These are phyloP conservation scores for Drosophila robusta DNA, from an alignment of 2,888 invertebrate species.

Conservation along the genomic window DNA sequence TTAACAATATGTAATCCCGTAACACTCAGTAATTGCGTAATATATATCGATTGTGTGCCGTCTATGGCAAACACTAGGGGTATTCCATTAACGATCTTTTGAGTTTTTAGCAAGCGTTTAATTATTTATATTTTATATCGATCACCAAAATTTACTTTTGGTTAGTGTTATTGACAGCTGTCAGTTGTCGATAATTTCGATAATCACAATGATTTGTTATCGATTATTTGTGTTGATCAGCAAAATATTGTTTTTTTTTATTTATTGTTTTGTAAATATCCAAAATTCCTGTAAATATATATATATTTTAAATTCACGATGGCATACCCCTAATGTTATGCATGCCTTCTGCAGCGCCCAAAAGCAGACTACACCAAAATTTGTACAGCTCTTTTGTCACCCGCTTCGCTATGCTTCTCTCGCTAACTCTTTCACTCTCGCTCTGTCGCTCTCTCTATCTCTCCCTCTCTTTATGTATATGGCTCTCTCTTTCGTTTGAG, in stretches of 20 bases:
- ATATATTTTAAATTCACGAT: neutral
- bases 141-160: too few relatives aligned
- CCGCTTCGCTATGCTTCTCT: conserved; percentile 29
- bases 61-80: conserved; percentile 8
- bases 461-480: conserved; percentile 1
- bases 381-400: neutral
- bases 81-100: conserved; percentile 14
- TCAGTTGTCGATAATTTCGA: too few relatives aligned
- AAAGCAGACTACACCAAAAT: conserved; percentile 11
- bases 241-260: too few relatives aligned
- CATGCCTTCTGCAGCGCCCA: conserved; percentile 27
- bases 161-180: too few relatives aligned
- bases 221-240: too few relatives aligned
- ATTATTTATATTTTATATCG: neutral
- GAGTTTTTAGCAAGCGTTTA: neutral
- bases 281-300: too few relatives aligned
- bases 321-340: conserved; percentile 30
- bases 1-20: neutral
- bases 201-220: too few relatives aligned
- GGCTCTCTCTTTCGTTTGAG: conserved; percentile 2
- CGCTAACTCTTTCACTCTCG: conserved; percentile 9
- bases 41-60: neutral
- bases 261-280: too few relatives aligned
- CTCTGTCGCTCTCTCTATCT: neutral
- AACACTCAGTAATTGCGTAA: neutral